phyloP scores from a whole-genome alignment of 1,140 invertebrate species.

The Nixonia krombeini region DNA sequence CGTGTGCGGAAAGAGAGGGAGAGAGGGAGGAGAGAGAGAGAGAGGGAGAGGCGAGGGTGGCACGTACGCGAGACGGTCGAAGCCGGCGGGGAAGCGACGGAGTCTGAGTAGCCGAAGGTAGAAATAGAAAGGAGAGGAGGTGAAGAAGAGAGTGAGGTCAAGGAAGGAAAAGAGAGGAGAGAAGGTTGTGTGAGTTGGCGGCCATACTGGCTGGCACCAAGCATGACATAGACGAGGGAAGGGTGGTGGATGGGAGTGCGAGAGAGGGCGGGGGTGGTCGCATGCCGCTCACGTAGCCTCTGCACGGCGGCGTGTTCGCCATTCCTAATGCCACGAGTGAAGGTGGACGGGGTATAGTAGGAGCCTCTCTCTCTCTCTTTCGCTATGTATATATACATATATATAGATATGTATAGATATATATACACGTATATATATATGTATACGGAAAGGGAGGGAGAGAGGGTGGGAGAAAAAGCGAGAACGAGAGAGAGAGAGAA shows the following conservation, averaged over 20 bases:
- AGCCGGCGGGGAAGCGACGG: constrained; percentile 26
- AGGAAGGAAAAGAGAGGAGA: constrained; percentile 64
- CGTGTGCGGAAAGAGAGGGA: no score
- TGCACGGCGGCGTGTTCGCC: constrained; percentile 76
- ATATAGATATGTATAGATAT: no score
- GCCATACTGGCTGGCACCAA: constrained; percentile 67
- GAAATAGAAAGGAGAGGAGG: constrained; percentile 37
- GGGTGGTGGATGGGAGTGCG: constrained; percentile 53
- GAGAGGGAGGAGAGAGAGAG: constrained; percentile 17
- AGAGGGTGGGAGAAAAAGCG: constrained; percentile 17
- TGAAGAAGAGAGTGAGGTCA: constrained; percentile 59
- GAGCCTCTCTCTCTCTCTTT: no score
- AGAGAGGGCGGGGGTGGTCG: constrained; percentile 64
- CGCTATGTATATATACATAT: no score
- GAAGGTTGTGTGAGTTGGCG: constrained; percentile 62
- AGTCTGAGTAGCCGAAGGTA: constrained; percentile 47
- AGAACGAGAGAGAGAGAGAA: constrained; percentile 12
- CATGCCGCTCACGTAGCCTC: constrained; percentile 77
- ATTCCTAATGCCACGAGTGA: constrained; percentile 74
- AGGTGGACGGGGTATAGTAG: constrained; percentile 52
- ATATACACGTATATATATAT: no score
- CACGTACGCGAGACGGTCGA: constrained; percentile 45
- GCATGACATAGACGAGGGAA: constrained; percentile 60
- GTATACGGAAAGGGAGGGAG: no score
- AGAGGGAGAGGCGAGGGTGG: constrained; percentile 19